Evolutionary conservation across 1,140 invertebrate species (phyloP).

Genomic region (Dryas iulia): DNA sequence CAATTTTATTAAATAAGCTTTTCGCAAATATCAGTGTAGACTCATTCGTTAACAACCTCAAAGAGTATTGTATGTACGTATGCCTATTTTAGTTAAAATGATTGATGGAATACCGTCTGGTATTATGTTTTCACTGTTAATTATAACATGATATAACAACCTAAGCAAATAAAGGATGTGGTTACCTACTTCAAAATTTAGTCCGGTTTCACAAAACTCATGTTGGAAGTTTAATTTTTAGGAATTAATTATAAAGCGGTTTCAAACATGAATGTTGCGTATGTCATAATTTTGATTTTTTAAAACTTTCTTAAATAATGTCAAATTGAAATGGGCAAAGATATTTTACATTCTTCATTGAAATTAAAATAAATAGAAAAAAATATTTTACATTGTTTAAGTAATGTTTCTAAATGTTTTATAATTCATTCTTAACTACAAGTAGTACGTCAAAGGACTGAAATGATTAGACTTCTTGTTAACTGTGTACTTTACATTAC

Average conservation of each 20-base stretch:
- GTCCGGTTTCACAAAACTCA: not conserved
- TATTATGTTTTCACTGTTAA: not conserved
- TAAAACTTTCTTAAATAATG: too few relatives aligned
- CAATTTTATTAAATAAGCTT: not conserved
- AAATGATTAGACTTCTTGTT: not conserved
- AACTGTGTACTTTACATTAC: not conserved
- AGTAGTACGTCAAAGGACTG: not conserved
- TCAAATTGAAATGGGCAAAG: too few relatives aligned
- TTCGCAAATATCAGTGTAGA: not conserved
- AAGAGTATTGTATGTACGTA: not conserved
- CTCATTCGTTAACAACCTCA: not conserved
- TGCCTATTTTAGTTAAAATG: not conserved
- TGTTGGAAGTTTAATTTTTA: not conserved
- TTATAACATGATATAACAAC: not conserved
- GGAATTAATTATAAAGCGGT: not conserved
- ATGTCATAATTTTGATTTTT: too few relatives aligned
- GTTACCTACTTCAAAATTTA: not conserved
- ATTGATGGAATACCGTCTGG: not conserved
- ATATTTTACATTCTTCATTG: too few relatives aligned
- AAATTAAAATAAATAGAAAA: too few relatives aligned
- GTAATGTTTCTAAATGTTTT: not conserved
- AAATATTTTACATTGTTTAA: not conserved
- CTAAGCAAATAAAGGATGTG: not conserved
- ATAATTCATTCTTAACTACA: not conserved
- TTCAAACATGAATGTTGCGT: not conserved